Percentiles rank a stretch among this genome's conserved stretches.
These are phyloP conservation scores for Phyllostomus hastatus DNA, from an alignment of 2,113 vertebrate genomes.

Conservation along the genomic window DNA sequence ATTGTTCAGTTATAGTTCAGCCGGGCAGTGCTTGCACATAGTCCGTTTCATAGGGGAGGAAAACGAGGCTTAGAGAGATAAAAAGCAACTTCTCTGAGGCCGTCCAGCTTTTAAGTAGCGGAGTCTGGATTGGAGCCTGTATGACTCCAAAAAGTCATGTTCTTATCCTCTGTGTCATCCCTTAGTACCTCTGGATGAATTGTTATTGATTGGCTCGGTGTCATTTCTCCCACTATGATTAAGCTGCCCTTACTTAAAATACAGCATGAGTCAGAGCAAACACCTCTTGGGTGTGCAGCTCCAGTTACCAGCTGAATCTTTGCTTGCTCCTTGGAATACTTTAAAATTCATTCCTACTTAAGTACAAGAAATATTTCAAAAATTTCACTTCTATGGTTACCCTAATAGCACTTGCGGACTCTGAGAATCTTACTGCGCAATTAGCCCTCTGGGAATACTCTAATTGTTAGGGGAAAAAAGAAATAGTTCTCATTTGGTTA, in stretches of 20 bases:
- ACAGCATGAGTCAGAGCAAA: slow-evolving; percentile 19
- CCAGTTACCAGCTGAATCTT: background rate
- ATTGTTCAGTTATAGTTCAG: background rate
- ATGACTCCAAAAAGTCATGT: background rate
- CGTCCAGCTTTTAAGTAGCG: background rate
- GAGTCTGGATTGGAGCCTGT: background rate
- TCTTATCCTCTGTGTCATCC: background rate
- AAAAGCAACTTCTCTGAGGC: background rate
- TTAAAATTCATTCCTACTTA: slow-evolving; percentile 22
- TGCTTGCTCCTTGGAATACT: background rate
- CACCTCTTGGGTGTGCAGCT: background rate
- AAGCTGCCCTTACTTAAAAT: slow-evolving; percentile 21
- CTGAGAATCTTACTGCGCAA: background rate
- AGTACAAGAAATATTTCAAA: slow-evolving; percentile 22
- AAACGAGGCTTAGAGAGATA: background rate
- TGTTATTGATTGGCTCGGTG: slow-evolving; percentile 33
- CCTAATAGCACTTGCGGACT: background rate
- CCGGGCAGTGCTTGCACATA: background rate
- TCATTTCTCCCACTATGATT: background rate
- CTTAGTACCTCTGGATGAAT: background rate
- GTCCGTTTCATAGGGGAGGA: background rate
- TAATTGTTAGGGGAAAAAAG: slow-evolving; percentile 31
- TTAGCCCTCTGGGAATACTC: background rate
- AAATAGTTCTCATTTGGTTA: slow-evolving; percentile 41
- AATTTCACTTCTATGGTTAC: background rate